Evolutionary conservation across 1,140 invertebrate species (phyloP).

Genomic region (Temnothorax nylanderi): DNA sequence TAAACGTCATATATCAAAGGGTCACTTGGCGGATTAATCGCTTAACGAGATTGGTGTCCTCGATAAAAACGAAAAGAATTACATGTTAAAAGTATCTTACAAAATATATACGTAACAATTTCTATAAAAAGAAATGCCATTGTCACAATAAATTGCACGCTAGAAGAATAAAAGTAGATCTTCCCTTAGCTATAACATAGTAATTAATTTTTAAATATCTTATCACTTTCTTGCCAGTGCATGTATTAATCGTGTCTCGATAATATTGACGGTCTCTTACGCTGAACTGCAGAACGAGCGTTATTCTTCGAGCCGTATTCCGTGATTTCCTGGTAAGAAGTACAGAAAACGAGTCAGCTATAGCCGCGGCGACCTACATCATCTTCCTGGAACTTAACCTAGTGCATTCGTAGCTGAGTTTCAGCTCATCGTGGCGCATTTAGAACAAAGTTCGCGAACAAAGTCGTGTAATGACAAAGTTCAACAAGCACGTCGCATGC

Average conservation of each 20-base stretch:
- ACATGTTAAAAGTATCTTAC: neutral
- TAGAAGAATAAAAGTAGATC: neutral
- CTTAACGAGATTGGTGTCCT: slow-evolving; percentile 28
- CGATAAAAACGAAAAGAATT: slow-evolving; percentile 18
- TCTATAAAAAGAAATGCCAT: neutral
- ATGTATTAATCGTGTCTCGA: slow-evolving; percentile 1
- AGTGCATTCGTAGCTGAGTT: slow-evolving; percentile 51
- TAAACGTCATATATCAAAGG: slow-evolving; percentile 50
- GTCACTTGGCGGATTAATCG: slow-evolving; percentile 39
- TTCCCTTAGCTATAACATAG: neutral
- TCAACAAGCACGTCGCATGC: slow-evolving; percentile 15
- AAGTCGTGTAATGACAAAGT: slow-evolving; percentile 47
- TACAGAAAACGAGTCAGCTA: slow-evolving; percentile 62
- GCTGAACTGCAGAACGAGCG: neutral
- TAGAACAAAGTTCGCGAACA: slow-evolving; percentile 42
- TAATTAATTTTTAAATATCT: slow-evolving; percentile 11
- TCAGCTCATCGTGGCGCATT: neutral
- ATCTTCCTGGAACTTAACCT: slow-evolving; percentile 71
- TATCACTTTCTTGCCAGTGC: neutral
- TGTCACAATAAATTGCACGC: neutral
- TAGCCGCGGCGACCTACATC: slow-evolving; percentile 66
- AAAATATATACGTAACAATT: neutral
- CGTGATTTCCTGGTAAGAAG: slow-evolving; percentile 64
- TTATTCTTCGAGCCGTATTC: slow-evolving; percentile 31
- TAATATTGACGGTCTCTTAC: neutral